Percentiles rank a stretch among this genome's conserved stretches.
phyloP scores from a whole-genome alignment of 2,888 invertebrate species.

The Scaptomyza parva region DNA sequence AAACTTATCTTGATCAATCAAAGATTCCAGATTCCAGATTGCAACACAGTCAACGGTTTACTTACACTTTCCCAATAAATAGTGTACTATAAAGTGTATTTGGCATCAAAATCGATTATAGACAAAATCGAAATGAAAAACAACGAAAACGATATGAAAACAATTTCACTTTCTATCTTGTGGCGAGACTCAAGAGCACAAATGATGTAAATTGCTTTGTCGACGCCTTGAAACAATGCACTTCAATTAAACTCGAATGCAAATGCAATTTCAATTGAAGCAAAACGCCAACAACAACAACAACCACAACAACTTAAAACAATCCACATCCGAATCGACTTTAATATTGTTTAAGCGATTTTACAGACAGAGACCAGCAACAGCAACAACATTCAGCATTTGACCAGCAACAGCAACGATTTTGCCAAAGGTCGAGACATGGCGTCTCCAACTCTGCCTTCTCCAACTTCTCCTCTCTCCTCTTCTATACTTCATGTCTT shows the following conservation, averaged over 20 bases:
- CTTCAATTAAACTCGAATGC: constrained; percentile 68
- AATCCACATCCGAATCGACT: background rate
- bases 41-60: background rate
- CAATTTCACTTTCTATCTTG: constrained; percentile 31
- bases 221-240: constrained; percentile 61
- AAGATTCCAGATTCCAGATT: too few relatives aligned
- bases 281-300: constrained; percentile 9
- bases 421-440: constrained; percentile 29
- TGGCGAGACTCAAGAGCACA: constrained; percentile 21
- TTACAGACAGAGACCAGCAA: constrained; percentile 40
- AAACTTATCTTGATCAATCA: too few relatives aligned
- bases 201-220: constrained; percentile 23
- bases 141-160: background rate
- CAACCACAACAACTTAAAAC: too few relatives aligned
- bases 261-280: constrained; percentile 66
- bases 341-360: background rate
- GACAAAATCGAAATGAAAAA: background rate
- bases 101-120: background rate
- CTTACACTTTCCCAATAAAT: too few relatives aligned
- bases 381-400: constrained; percentile 27
- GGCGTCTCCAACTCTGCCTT: constrained; percentile 25
- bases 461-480: background rate
- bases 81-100: background rate
- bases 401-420: constrained; percentile 40
- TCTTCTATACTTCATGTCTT: too few relatives aligned